These are phyloP conservation scores for Temnothorax longispinosus DNA, from an alignment of 1,140 invertebrate genomes.

Conservation along the genomic window DNA sequence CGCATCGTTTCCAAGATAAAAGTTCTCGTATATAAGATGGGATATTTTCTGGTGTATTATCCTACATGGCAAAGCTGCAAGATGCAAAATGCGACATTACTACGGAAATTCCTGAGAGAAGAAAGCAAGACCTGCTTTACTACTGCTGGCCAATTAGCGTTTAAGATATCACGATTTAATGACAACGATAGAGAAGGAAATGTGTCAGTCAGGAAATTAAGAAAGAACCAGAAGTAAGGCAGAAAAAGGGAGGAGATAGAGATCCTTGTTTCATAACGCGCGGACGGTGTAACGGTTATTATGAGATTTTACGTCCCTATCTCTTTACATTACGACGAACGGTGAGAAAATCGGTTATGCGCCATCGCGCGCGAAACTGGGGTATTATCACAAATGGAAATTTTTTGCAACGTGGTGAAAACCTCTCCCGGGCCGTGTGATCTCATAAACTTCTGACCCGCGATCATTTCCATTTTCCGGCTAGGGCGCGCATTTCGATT, in stretches of 20 bases:
- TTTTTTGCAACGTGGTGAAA: slow-evolving; percentile 58
- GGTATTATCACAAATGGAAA: slow-evolving; percentile 61
- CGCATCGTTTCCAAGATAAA: slow-evolving; percentile 12
- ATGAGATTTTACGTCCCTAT: slow-evolving; percentile 50
- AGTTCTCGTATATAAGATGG: neutral
- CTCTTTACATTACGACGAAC: slow-evolving; percentile 46
- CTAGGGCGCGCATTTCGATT: slow-evolving; percentile 44
- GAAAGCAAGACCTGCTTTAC: neutral
- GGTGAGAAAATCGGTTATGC: slow-evolving; percentile 57
- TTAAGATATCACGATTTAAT: slow-evolving; percentile 2
- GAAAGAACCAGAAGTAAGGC: neutral
- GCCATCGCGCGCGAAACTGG: slow-evolving; percentile 30
- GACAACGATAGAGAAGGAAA: neutral
- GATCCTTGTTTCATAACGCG: slow-evolving; percentile 30
- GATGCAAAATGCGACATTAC: slow-evolving; percentile 5
- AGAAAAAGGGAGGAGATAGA: neutral
- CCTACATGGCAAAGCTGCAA: neutral
- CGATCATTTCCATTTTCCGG: slow-evolving; percentile 51
- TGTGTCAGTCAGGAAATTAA: neutral
- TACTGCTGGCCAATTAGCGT: neutral
- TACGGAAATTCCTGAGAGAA: neutral
- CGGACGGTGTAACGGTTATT: slow-evolving; percentile 41
- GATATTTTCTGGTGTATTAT: slow-evolving; percentile 21
- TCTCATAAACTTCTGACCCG: slow-evolving; percentile 60
- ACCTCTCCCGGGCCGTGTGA: neutral